A percentile compares a stretch with the other conserved stretches of the same genome.
Evolutionary conservation across 2,888 invertebrate species (phyloP).

Genomic region (Drosophila maculinotata): DNA sequence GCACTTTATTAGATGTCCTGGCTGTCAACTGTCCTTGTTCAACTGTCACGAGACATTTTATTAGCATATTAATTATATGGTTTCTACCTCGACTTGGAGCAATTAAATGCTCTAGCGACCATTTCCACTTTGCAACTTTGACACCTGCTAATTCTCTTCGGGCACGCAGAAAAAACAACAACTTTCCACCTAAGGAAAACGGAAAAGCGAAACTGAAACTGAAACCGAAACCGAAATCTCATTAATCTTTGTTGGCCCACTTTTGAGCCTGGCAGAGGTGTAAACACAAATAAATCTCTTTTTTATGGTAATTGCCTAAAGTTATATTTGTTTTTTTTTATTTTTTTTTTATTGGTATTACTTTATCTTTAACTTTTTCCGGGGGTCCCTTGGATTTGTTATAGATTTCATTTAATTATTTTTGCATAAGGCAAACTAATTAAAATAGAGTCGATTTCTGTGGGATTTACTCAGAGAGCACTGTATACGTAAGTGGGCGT

Average conservation of each 20-base stretch:
- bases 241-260: constrained; percentile 66
- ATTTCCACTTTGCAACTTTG: constrained; percentile 62
- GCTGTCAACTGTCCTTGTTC: constrained; percentile 59
- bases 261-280: constrained; percentile 44
- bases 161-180: constrained; percentile 10
- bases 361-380: constrained; percentile 23
- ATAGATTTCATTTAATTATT: constrained; percentile 74
- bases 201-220: not conserved
- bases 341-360: constrained; percentile 32
- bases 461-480: no score
- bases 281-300: constrained; percentile 78
- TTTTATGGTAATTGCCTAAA: constrained; percentile 81
- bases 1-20: constrained; percentile 41
- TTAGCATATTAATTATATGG: constrained; percentile 75
- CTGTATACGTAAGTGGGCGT: no score
- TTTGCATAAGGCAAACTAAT: constrained; percentile 49
- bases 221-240: constrained; percentile 45
- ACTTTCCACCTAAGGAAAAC: constrained; percentile 26
- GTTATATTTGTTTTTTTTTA: constrained; percentile 56
- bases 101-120: constrained; percentile 64
- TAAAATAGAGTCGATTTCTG: constrained; percentile 29
- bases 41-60: constrained; percentile 66
- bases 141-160: constrained; percentile 59
- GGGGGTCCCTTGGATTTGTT: constrained; percentile 42
- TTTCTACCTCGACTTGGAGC: constrained; percentile 25